These are phyloP conservation scores for Nansenia antarctica DNA, from an alignment of 2,113 vertebrate species.

Conservation along the genomic window DNA sequence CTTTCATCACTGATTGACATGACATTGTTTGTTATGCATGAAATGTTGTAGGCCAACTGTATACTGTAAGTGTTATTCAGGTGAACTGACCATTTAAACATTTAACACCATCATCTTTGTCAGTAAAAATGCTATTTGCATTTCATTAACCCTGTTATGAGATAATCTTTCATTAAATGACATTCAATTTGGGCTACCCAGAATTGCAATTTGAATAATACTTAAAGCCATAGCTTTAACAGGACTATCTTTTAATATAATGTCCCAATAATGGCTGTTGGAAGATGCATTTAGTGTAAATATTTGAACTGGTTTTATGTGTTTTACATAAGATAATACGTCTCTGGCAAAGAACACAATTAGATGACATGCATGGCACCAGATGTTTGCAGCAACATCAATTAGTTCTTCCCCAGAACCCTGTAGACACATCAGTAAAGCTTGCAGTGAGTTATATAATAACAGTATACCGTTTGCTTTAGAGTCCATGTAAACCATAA, in stretches of 20 bases:
- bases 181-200: conserved; percentile 21
- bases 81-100: too few relatives aligned
- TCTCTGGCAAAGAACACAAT: conserved; percentile 13
- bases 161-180: conserved; percentile 17
- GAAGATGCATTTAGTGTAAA: not conserved
- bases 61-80: too few relatives aligned
- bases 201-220: conserved; percentile 27
- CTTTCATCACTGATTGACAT: too few relatives aligned
- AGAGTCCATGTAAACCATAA: conserved; percentile 16
- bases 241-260: not conserved
- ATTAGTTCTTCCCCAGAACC: conserved; percentile 18
- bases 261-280: not conserved
- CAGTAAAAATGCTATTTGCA: conserved; percentile 1
- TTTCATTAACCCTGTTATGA: conserved; percentile 36
- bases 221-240: conserved; percentile 11
- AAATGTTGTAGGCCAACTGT: too few relatives aligned
- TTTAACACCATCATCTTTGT: not conserved
- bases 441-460: conserved; percentile 20
- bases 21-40: too few relatives aligned
- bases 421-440: conserved; percentile 5
- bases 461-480: not conserved
- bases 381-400: conserved; percentile 26
- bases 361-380: conserved; percentile 17
- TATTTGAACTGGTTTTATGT: conserved; percentile 4
- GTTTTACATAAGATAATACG: conserved; percentile 13